These are phyloP conservation scores for Taxidea taxus DNA, from an alignment of 2,113 vertebrate genomes.

Conservation along the genomic window DNA sequence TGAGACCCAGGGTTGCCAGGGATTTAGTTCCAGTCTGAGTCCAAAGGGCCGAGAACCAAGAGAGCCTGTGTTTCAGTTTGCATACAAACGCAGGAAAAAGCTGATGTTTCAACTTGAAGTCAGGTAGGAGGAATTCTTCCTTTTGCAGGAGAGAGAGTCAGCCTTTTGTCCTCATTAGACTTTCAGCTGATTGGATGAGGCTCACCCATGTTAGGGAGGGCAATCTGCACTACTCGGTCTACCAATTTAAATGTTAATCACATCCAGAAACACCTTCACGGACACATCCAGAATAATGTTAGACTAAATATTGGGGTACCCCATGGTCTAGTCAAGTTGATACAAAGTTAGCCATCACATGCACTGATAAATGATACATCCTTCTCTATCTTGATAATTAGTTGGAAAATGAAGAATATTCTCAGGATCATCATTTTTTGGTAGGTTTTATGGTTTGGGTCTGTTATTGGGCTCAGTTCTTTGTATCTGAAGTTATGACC, in stretches of 20 bases:
- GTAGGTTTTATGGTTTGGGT: neutral
- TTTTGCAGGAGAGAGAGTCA: neutral
- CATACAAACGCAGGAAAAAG: neutral
- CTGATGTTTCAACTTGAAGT: neutral
- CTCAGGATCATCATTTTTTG: neutral
- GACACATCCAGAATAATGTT: neutral
- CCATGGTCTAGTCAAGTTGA: neutral
- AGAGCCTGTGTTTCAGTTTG: neutral
- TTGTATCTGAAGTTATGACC: neutral
- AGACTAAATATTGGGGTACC: neutral
- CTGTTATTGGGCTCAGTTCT: neutral
- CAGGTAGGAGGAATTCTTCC: neutral
- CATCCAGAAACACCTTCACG: neutral
- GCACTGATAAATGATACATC: neutral
- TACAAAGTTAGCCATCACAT: neutral
- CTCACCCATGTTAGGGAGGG: neutral
- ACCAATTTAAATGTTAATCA: neutral
- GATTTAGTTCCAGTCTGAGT: neutral
- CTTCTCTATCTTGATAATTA: neutral
- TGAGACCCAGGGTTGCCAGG: neutral
- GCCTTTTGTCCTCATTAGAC: neutral
- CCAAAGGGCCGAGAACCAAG: neutral
- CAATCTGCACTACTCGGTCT: neutral
- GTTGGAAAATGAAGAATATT: neutral
- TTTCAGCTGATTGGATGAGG: neutral